Conservation (phyloP, 2,797 vertebrate species). For the Triplophysa yarkandensis region DNA sequence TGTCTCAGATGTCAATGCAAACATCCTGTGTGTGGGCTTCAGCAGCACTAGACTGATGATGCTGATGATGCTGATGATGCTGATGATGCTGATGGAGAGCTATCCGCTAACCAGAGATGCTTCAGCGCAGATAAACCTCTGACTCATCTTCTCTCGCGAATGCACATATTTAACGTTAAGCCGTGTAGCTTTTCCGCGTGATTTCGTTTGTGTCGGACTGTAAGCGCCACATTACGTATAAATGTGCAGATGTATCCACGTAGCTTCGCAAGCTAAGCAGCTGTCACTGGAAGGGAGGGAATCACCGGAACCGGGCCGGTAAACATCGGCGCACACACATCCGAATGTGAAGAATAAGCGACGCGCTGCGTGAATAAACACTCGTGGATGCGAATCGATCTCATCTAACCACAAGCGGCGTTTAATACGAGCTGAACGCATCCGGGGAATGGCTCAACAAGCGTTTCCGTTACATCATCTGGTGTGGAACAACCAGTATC, state of each 20-base stretch:
- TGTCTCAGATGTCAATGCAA: not conserved
- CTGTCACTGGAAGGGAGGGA: constrained; percentile 4
- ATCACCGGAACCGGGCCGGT: not conserved
- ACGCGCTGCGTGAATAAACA: constrained; percentile 23
- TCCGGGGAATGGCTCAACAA: constrained; percentile 75
- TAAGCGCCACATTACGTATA: not conserved
- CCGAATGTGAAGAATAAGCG: not conserved
- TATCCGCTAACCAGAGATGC: constrained; percentile 55
- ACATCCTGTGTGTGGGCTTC: constrained; percentile 19
- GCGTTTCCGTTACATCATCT: constrained; percentile 87
- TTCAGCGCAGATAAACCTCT: constrained; percentile 11
- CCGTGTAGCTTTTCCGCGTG: not conserved
- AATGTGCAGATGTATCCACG: not conserved
- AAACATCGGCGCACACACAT: not conserved
- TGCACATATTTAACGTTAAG: not conserved
- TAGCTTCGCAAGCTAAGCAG: constrained; percentile 41
- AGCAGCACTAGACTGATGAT: constrained; percentile 35
- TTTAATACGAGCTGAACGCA: not conserved
- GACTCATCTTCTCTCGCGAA: not conserved
- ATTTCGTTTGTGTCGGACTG: not conserved
- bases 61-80: constrained; percentile 10
- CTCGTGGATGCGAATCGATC: not conserved
- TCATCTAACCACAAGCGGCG: not conserved
- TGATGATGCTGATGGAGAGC: constrained; percentile 27
- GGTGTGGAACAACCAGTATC: constrained; percentile 91